phyloP scores from a whole-genome alignment of 92 coral and sea anemone species.

The Virgularia gustaviana region DNA sequence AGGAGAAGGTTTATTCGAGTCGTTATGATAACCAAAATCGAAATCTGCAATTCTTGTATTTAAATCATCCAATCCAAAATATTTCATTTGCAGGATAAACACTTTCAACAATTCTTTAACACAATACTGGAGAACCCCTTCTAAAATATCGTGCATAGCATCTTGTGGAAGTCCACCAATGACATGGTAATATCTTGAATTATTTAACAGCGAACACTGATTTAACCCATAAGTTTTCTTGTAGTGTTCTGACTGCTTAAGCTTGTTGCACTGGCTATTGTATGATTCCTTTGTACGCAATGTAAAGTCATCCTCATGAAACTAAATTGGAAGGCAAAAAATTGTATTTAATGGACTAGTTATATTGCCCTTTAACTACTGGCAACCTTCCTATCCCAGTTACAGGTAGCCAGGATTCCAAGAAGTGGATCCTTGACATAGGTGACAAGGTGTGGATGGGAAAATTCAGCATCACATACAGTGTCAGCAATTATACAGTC shows the following conservation, averaged over 20 bases:
- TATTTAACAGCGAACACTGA: constrained; percentile 19
- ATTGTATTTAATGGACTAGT: neutral
- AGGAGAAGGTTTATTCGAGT: constrained; percentile 27
- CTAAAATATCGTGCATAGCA: constrained; percentile 57
- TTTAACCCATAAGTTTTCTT: constrained; percentile 43
- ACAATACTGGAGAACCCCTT: constrained; percentile 43
- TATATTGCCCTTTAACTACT: neutral
- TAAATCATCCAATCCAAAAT: constrained; percentile 39
- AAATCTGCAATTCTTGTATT: constrained; percentile 41
- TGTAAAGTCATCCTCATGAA: constrained; percentile 38
- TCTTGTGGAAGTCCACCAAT: constrained; percentile 58
- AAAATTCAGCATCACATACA: too few relatives aligned
- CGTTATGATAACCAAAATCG: constrained; percentile 58
- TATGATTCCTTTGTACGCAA: constrained; percentile 47
- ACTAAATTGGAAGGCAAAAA: constrained; percentile 10
- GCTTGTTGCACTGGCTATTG: constrained; percentile 43
- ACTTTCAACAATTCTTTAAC: constrained; percentile 45
- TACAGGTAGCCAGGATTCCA: too few relatives aligned
- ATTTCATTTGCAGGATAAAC: constrained; percentile 33
- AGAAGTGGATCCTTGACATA: too few relatives aligned
- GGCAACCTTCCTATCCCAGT: neutral
- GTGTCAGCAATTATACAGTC: neutral
- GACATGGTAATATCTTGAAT: constrained; percentile 43
- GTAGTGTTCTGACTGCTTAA: neutral
- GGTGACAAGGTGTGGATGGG: too few relatives aligned